These are phyloP conservation scores for Choreutis nemorana DNA, from an alignment of 2,888 invertebrate genomes.

Conservation along the genomic window DNA sequence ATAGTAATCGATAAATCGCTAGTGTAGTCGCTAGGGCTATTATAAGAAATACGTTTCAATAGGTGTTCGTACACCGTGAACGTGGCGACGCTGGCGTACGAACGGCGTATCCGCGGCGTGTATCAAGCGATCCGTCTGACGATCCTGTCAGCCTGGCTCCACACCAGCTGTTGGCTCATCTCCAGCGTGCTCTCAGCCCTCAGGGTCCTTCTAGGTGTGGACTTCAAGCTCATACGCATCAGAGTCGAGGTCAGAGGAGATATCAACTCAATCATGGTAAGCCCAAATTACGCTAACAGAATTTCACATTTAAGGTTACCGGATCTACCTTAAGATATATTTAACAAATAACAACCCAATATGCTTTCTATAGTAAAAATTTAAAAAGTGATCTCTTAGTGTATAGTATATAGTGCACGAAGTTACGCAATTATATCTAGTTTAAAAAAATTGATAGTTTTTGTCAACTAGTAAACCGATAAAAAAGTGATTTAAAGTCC, in stretches of 20 bases:
- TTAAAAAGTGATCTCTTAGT: no score
- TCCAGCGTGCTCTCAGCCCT: slow-evolving; percentile 31
- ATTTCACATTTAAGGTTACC: no score
- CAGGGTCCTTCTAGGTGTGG: slow-evolving; percentile 38
- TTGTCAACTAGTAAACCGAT: no score
- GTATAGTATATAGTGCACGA: no score
- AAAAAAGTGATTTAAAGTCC: no score
- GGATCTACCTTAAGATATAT: no score
- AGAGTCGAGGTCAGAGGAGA: slow-evolving; percentile 33
- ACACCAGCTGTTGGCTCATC: slow-evolving; percentile 46
- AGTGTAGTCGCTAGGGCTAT: neutral
- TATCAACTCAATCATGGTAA: slow-evolving; percentile 42
- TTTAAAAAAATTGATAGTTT: no score
- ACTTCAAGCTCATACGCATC: slow-evolving; percentile 45
- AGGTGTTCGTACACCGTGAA: slow-evolving; percentile 49
- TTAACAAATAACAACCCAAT: no score
- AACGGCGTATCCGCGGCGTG: slow-evolving; percentile 49
- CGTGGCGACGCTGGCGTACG: slow-evolving; percentile 44
- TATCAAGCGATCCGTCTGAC: slow-evolving; percentile 48
- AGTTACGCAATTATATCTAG: no score
- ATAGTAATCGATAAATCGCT: no score
- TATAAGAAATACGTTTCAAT: neutral
- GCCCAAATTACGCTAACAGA: no score
- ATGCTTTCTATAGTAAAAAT: no score
- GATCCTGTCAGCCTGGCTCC: slow-evolving; percentile 47